These are phyloP conservation scores for Epizoanthus scotinus DNA, from an alignment of 92 coral and sea anemone genomes.

Conservation along the genomic window DNA sequence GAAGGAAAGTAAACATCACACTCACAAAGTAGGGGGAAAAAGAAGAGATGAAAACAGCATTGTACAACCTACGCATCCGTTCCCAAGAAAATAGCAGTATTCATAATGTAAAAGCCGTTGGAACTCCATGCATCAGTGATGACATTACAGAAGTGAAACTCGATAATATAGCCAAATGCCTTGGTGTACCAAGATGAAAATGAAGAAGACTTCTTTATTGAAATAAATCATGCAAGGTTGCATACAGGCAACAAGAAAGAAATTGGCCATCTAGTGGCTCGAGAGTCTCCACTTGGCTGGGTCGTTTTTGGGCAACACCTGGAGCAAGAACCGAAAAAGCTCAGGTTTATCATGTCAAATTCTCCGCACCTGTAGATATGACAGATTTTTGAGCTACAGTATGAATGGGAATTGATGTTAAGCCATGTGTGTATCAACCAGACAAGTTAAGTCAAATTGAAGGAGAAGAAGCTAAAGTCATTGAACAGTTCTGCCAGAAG, in stretches of 20 bases:
- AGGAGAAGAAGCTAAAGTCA: constrained; percentile 55
- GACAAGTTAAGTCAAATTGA: constrained; percentile 56
- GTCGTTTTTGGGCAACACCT: constrained; percentile 61
- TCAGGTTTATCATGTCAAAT: constrained; percentile 25
- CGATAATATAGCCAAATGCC: constrained; percentile 33
- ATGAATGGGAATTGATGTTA: constrained; percentile 45
- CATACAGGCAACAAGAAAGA: constrained; percentile 68
- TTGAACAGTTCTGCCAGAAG: constrained; percentile 51
- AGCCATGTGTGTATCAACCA: constrained; percentile 37
- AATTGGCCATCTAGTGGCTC: constrained; percentile 51
- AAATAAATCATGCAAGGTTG: constrained; percentile 66
- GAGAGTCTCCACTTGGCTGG: constrained; percentile 61
- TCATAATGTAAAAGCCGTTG: constrained; percentile 58
- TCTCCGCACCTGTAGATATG: constrained; percentile 29
- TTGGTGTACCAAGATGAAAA: constrained; percentile 34
- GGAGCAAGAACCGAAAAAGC: constrained; percentile 21
- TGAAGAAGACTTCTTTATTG: constrained; percentile 58
- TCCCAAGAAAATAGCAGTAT: constrained; percentile 43
- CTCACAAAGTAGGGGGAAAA: constrained; percentile 62
- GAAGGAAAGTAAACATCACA: constrained; percentile 46
- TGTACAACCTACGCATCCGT: constrained; percentile 46
- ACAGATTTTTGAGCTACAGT: constrained; percentile 42
- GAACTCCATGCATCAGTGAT: constrained; percentile 61
- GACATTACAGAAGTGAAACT: constrained; percentile 46
- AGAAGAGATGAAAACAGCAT: constrained; percentile 52